Evolutionary conservation across 2,113 vertebrate species (phyloP).

Genomic region (Tragelaphus strepsiceros): DNA sequence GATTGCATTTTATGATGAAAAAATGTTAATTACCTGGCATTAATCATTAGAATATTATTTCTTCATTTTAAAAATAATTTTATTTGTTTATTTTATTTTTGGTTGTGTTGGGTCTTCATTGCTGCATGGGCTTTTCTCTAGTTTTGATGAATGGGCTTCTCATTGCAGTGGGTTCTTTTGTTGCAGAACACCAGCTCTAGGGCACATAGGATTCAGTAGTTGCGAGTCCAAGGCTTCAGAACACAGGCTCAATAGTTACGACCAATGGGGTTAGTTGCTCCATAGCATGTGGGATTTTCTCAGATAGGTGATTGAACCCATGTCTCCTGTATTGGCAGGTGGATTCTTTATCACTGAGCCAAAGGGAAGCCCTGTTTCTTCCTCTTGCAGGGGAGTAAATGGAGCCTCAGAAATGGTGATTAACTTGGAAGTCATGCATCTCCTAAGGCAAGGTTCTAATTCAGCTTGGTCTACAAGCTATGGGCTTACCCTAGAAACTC

Average conservation of each 20-base stretch:
- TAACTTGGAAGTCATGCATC: background rate
- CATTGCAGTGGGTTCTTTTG: background rate
- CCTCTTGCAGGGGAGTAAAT: background rate
- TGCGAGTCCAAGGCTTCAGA: background rate
- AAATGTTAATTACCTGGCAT: background rate
- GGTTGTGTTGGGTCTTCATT: background rate
- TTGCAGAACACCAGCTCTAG: background rate
- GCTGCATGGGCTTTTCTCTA: background rate
- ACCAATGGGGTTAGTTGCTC: background rate
- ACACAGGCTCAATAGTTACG: background rate
- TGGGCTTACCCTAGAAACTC: background rate
- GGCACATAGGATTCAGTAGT: background rate
- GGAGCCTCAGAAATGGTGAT: background rate
- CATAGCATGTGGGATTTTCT: background rate
- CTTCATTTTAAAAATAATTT: background rate
- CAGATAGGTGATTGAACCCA: background rate
- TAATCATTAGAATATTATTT: background rate
- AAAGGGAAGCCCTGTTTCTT: background rate
- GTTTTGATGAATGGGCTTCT: background rate
- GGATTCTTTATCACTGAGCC: background rate
- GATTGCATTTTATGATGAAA: background rate
- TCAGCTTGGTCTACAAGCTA: background rate
- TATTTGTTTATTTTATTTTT: background rate
- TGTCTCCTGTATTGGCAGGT: background rate
- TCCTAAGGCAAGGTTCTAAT: background rate